Evolutionary conservation across 2,888 invertebrate species (phyloP), one percentile per base, ranked within the genome.

Genomic region (Drosophila dives): DNA sequence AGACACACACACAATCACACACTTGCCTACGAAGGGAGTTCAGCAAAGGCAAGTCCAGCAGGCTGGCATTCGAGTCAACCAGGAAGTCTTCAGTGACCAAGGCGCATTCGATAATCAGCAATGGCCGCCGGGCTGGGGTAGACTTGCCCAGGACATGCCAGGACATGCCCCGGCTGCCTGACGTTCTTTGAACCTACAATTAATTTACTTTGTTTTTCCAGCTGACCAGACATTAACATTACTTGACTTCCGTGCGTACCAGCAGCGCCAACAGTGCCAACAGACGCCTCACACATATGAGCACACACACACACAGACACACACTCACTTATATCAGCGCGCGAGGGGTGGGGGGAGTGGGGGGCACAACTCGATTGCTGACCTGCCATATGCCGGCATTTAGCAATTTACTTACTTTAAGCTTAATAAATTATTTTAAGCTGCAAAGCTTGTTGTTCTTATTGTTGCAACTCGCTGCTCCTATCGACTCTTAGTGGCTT

Each of bases 201-300:
- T 91, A 91, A 90, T 91, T 90, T 89, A 90, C 91, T 91, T 91
- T 91, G 91, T 91, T 91, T 91, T 91, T 91, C 90, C 88, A 86
- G 90, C 85, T 91, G 90, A 91, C 90, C 90, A 89, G 86, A 81
- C 90, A 90, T 89, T 87, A 87, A 86, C 87, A 86, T 86, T 90
- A 90, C 86, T 90, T 86, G 86, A 86, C 86, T 86, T 86, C 86
- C 89, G 90, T 80, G 81, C 90, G 84, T 83, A 81, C 78, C 74
- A 51, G n/a, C 23, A 40, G 68, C 20, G 64, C 40, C 60, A 38
- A n/a, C 17, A 34, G 63, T 32, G 67, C 48, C 66, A 48, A 6
- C 33, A 55, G 58, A 45, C 65, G 53, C 33, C 63, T 36, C 74
- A 64, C 74, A 64, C 64, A 66, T 60, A 72, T 66, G 75, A 56